Conservation (phyloP, 2,797 vertebrate genomes). For the Bradypodion pumilum region DNA sequence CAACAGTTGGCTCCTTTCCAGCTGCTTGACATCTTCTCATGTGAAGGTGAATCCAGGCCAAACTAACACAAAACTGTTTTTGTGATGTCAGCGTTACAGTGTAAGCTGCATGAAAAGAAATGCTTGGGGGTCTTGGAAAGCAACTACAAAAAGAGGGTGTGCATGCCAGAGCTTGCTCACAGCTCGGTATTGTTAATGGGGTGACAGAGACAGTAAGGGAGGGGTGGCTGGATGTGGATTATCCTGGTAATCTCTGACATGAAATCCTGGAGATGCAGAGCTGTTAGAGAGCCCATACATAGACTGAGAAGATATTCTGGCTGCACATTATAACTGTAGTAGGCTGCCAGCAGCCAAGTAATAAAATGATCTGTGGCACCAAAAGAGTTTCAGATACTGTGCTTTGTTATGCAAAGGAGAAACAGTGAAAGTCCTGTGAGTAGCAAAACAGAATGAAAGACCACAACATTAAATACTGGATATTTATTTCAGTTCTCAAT, state of each 20-base stretch:
- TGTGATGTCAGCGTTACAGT: conserved; percentile 50
- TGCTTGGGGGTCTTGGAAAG: conserved; percentile 42
- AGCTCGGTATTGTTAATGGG: conserved; percentile 25
- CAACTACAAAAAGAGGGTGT: conserved; percentile 42
- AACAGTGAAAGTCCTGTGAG: not conserved
- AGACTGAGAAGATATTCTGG: not conserved
- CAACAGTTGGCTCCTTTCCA: conserved; percentile 63
- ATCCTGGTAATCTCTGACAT: no score
- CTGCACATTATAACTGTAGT: no score
- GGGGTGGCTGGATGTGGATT: not conserved
- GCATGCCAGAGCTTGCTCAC: conserved; percentile 52
- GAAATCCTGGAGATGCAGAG: not conserved
- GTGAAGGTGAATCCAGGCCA: conserved; percentile 66
- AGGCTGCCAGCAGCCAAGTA: not conserved
- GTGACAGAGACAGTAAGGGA: not conserved
- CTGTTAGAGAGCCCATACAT: not conserved
- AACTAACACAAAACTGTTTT: conserved; percentile 57
- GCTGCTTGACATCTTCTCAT: conserved; percentile 50
- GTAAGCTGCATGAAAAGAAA: conserved; percentile 57
- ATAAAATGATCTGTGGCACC: not conserved
- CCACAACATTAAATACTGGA: not conserved
- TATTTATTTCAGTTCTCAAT: not conserved
- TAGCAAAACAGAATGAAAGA: not conserved
- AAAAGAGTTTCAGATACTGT: not conserved
- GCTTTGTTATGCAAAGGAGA: not conserved